A percentile compares a stretch with the other conserved stretches of the same genome.
These are phyloP conservation scores for Chironex yamaguchii DNA, from an alignment of 30 jellyfish, hydroid and myxozoan species.

Conservation along the genomic window DNA sequence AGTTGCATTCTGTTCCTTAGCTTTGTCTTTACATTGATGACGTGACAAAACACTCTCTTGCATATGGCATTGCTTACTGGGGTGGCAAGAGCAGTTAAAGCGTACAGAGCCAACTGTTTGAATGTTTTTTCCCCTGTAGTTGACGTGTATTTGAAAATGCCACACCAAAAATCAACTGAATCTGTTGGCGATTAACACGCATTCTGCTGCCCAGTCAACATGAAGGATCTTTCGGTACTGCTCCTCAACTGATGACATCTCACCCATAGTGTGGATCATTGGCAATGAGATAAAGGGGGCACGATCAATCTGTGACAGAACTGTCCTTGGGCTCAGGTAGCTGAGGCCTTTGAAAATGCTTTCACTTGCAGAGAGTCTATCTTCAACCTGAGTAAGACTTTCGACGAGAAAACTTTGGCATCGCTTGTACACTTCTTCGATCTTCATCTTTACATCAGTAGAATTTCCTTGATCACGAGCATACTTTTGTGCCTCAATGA, in stretches of 20 bases:
- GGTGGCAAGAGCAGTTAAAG: constrained; percentile 61
- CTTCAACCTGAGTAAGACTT: constrained; percentile 24
- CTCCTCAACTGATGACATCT: constrained; percentile 33
- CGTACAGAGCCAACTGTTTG: constrained; percentile 25
- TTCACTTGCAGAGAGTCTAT: constrained; percentile 33
- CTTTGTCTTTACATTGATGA: constrained; percentile 60
- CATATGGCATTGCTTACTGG: constrained; percentile 76
- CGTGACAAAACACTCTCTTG: constrained; percentile 66
- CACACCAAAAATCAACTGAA: constrained; percentile 49
- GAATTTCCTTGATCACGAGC: not conserved
- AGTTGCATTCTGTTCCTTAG: constrained; percentile 59
- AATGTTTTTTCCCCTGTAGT: constrained; percentile 10
- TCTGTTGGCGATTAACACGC: constrained; percentile 45
- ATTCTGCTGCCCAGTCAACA: constrained; percentile 56
- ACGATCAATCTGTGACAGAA: constrained; percentile 34
- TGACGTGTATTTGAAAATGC: constrained; percentile 11
- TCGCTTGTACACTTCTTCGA: constrained; percentile 31
- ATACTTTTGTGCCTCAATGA: constrained; percentile 47
- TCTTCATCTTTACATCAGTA: not conserved
- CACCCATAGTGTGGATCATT: constrained; percentile 27
- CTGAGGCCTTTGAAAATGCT: constrained; percentile 24
- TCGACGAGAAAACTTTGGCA: constrained; percentile 41
- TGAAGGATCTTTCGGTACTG: constrained; percentile 50
- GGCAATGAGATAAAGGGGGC: constrained; percentile 13
- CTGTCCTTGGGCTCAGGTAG: constrained; percentile 47